These are phyloP conservation scores for Papilio dardanus DNA, from an alignment of 1,140 invertebrate genomes.

Conservation along the genomic window DNA sequence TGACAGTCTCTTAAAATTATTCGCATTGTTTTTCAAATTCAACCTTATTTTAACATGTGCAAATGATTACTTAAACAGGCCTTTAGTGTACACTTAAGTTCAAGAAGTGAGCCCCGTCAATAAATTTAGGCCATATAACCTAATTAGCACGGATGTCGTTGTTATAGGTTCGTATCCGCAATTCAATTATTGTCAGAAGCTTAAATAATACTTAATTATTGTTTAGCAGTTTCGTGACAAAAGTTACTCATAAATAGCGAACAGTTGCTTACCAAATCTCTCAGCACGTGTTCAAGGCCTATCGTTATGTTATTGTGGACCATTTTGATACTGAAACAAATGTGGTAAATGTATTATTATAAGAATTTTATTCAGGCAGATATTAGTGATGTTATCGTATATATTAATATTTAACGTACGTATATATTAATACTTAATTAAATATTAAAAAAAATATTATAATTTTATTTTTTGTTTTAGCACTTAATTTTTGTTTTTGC, in stretches of 20 bases:
- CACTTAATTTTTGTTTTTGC: too few relatives aligned
- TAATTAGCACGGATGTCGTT: not conserved
- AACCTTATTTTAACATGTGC: too few relatives aligned
- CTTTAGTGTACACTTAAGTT: too few relatives aligned
- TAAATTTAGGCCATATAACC: not conserved
- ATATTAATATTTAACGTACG: too few relatives aligned
- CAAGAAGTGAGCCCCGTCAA: too few relatives aligned
- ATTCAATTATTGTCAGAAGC: not conserved
- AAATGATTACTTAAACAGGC: too few relatives aligned
- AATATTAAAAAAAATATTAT: too few relatives aligned
- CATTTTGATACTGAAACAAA: conserved; percentile 51
- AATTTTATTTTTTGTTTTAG: too few relatives aligned
- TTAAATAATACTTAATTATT: not conserved
- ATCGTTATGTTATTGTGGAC: conserved; percentile 61
- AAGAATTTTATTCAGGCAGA: not conserved
- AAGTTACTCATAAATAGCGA: not conserved
- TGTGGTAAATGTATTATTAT: not conserved
- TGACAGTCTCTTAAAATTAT: not conserved
- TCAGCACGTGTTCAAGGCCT: conserved; percentile 50
- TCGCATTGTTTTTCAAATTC: not conserved
- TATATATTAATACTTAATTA: too few relatives aligned
- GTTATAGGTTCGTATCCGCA: not conserved
- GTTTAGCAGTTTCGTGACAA: not conserved
- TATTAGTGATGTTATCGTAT: too few relatives aligned
- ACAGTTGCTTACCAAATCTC: conserved; percentile 49